These are phyloP conservation scores for Pseudorhombus dupliciocellatus DNA, from an alignment of 2,113 vertebrate genomes.

Conservation along the genomic window DNA sequence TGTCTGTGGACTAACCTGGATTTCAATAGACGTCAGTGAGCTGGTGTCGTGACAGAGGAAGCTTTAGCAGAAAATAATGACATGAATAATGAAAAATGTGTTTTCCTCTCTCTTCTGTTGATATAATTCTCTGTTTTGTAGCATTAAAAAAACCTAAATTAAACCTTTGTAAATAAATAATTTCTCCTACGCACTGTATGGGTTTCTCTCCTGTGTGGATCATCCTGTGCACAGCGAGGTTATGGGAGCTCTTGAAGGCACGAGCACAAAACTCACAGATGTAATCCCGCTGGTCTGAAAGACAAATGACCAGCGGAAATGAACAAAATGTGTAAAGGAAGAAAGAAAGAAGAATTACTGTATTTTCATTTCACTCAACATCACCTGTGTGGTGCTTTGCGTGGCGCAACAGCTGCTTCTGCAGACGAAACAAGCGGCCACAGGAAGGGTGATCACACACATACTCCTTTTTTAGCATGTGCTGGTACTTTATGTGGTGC, in stretches of 20 bases:
- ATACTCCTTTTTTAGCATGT: conserved; percentile 92
- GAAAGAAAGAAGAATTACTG: neutral
- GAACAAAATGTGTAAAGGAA: neutral
- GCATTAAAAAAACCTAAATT: too few species aligned
- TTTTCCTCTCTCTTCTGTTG: too few species aligned
- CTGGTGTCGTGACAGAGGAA: too few species aligned
- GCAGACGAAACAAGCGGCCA: conserved; percentile 79
- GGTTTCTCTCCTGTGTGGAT: conserved; percentile 94
- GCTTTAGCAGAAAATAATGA: too few species aligned
- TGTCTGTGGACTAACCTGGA: too few species aligned
- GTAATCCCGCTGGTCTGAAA: conserved; percentile 89
- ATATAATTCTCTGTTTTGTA: too few species aligned
- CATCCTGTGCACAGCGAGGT: conserved; percentile 93
- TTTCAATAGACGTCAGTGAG: too few species aligned
- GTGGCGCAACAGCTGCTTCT: conserved; percentile 90
- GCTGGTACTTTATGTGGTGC: conserved; percentile 96
- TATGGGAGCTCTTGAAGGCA: conserved; percentile 93
- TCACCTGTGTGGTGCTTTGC: conserved; percentile 93
- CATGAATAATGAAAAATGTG: too few species aligned
- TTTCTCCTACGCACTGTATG: conserved; percentile 84
- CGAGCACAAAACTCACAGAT: conserved; percentile 93
- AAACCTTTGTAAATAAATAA: too few species aligned
- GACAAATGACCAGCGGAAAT: conserved; percentile 34
- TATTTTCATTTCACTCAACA: neutral
- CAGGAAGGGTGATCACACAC: conserved; percentile 92